Conservation (phyloP, 2,113 vertebrate species). For the Cavia aperea region DNA sequence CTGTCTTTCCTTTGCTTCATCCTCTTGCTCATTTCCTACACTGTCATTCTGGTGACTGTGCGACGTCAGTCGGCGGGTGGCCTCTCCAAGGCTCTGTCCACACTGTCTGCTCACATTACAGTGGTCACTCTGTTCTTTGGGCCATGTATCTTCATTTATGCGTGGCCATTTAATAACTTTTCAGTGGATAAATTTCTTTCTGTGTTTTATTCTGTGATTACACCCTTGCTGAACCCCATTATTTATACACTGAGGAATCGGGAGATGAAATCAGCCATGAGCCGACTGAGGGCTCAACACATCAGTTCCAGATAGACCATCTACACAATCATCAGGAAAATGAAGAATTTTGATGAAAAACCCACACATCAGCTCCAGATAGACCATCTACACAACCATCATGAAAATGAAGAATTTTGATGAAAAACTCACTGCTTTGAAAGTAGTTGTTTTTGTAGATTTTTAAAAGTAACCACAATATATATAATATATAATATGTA, state of each 20-base stretch:
- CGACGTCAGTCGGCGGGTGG: neutral
- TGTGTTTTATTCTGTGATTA: neutral
- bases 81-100: neutral
- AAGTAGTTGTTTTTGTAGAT: neutral
- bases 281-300: neutral
- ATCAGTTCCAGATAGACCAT: neutral
- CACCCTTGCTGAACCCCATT: neutral
- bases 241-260: neutral
- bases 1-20: neutral
- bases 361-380: neutral
- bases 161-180: constrained; percentile 19
- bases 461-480: neutral
- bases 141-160: constrained; percentile 51
- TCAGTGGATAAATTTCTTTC: neutral
- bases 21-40: neutral
- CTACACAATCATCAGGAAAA: neutral
- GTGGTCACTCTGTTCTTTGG: constrained; percentile 47
- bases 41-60: neutral
- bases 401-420: neutral
- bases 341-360: neutral
- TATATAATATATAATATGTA: neutral
- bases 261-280: constrained; percentile 23
- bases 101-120: neutral
- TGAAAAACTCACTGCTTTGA: neutral
- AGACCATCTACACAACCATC: neutral